Percentiles rank a stretch among this genome's conserved stretches.
These are phyloP conservation scores for Diorhabda sublineata DNA, from an alignment of 1,140 invertebrate species.

Conservation along the genomic window DNA sequence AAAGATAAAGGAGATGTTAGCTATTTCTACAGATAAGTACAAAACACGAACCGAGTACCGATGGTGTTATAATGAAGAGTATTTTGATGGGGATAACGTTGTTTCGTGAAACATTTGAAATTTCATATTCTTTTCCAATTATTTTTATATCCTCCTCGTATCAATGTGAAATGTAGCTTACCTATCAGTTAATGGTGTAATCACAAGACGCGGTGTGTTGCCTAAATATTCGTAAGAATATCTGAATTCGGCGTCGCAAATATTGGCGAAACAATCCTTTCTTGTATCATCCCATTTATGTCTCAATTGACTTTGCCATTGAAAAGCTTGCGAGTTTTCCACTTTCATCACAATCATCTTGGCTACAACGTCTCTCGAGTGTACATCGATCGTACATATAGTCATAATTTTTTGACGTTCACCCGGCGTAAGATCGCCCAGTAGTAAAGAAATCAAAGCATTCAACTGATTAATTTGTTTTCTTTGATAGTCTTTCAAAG, in stretches of 20 bases:
- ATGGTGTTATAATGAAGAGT: too few relatives aligned
- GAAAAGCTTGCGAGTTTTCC: conserved; percentile 76
- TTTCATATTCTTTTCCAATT: background rate
- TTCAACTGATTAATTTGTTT: conserved; percentile 84
- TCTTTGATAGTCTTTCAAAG: conserved; percentile 88
- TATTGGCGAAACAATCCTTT: conserved; percentile 86
- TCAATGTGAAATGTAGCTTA: background rate
- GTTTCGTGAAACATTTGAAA: too few relatives aligned
- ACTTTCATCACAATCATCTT: conserved; percentile 80
- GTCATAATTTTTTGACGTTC: conserved; percentile 94
- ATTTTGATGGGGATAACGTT: too few relatives aligned
- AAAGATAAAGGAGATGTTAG: too few relatives aligned
- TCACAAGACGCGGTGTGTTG: conserved; percentile 76
- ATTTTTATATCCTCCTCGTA: background rate
- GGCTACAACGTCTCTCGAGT: conserved; percentile 81
- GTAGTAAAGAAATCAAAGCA: conserved; percentile 71
- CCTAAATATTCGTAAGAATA: conserved; percentile 81
- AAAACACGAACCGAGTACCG: too few relatives aligned
- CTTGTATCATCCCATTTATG: conserved; percentile 82
- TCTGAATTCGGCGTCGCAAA: conserved; percentile 82
- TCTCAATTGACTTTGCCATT: conserved; percentile 87
- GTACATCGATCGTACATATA: conserved; percentile 91
- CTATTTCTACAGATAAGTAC: too few relatives aligned
- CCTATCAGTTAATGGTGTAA: conserved; percentile 80
- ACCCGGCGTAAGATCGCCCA: conserved; percentile 75